phyloP scores from a whole-genome alignment of 2,797 vertebrate genomes.

The Lepilemur septentrionalis region DNA sequence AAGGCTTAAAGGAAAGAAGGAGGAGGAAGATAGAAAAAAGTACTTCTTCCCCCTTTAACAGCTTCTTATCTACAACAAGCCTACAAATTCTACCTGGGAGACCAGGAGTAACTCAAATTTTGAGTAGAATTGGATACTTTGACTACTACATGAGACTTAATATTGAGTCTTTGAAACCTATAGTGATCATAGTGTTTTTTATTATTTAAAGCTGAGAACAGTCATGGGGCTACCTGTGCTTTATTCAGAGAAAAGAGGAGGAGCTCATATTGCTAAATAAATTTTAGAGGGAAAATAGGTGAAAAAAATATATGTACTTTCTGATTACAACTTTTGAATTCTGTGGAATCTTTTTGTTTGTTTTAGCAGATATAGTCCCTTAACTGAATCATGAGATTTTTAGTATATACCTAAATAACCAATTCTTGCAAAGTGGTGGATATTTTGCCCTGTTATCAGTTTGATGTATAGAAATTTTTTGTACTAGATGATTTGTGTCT shows the following conservation, averaged over 20 bases:
- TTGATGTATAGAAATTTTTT: neutral
- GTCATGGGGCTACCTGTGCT: neutral
- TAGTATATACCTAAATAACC: neutral
- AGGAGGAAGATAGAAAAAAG: neutral
- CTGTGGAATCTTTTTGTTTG: neutral
- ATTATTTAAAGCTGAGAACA: neutral
- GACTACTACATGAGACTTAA: neutral
- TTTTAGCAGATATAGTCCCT: neutral
- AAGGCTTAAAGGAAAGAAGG: neutral
- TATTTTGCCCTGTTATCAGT: neutral
- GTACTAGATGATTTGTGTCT: neutral
- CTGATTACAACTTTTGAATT: neutral
- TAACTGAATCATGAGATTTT: constrained; percentile 7
- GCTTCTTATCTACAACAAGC: neutral
- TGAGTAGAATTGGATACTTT: neutral
- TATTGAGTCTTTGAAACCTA: neutral
- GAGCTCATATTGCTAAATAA: neutral
- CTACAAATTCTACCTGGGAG: neutral
- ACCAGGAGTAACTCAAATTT: neutral
- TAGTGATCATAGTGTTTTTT: neutral
- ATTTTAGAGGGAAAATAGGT: neutral
- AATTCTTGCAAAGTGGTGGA: neutral
- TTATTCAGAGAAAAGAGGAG: neutral
- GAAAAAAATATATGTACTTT: neutral
- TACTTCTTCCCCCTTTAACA: neutral